Evolutionary conservation across 2,888 invertebrate species (phyloP), one percentile per base, ranked within the genome.

Genomic region (Metallyticus violacea): DNA sequence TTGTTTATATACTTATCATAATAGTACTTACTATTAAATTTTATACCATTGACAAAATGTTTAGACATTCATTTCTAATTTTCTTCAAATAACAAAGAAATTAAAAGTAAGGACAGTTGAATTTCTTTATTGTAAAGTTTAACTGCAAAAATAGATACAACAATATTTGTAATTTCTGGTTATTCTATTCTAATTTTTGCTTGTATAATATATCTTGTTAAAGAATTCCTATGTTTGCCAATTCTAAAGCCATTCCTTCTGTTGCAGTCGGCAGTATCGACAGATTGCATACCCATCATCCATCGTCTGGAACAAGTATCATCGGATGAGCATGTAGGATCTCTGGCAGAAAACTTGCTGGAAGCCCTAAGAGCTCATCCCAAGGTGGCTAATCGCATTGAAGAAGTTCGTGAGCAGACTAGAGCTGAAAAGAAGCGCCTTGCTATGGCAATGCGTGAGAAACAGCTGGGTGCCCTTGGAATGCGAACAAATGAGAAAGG

Each of bases 401-500:
- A 98, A 90, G 96, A 98, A 91, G 98, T 98, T 0, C 94, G 99
- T 0, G 96, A 98, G 90, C 98, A 98, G 90, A 99, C 99, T 0
- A 94, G 98, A 89, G 95, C 97, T 90, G 99, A 99, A 91, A 99
- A 99, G 94, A 99, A 99, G 92, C 95, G 98, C 0, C 93, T 99
- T 85, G 99, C 99, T 0, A 99, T 99, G 99, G 99, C 98, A 0
- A 99, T 99, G 93, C 94, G 99, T 82, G 97, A 99, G 91, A 97
- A 99, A 89, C 99, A 99, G 91, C 93, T 99, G 27, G 98, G 97
- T 88, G 98, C 98, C 26, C 93, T 99, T 86, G 88, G 99, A 87
- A 97, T 97, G 96, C 94, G 98, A 90, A 98, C 99, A 2, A 99
- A 99, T 93, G 99, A 99, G 90, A 98, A 98, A 91, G 99, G 99